phyloP scores from a whole-genome alignment of 2,797 vertebrate species.

The Anguilla anguilla region DNA sequence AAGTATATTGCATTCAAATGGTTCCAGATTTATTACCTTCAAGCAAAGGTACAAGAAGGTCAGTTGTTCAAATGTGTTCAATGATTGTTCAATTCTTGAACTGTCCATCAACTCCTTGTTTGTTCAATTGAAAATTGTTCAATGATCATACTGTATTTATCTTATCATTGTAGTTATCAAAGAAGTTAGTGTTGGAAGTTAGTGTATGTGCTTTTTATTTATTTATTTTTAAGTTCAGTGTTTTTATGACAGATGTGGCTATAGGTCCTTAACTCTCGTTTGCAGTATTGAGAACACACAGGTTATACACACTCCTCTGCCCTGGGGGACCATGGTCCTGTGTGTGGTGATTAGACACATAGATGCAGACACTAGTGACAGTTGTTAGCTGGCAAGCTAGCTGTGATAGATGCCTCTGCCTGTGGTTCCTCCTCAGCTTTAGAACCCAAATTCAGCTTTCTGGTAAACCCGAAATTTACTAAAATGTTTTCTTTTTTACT shows the following conservation, averaged over 20 bases:
- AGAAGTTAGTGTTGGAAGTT: conserved; percentile 33
- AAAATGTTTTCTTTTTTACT: too few relatives aligned
- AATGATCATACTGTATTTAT: conserved; percentile 35
- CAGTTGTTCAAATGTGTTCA: too few relatives aligned
- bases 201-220: not conserved
- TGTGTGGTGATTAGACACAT: not conserved
- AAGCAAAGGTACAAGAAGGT: not conserved
- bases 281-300: conserved; percentile 11
- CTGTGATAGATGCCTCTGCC: not conserved
- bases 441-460: not conserved
- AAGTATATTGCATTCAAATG: not conserved
- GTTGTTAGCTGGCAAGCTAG: not conserved
- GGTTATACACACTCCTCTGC: not conserved
- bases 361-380: too few relatives aligned
- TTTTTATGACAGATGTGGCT: conserved; percentile 37
- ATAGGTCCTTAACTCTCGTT: conserved; percentile 37
- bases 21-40: not conserved
- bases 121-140: not conserved
- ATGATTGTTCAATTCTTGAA: too few relatives aligned
- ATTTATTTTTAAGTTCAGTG: not conserved
- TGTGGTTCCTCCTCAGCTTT: not conserved
- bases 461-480: too few relatives aligned
- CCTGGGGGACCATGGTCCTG: not conserved
- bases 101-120: too few relatives aligned
- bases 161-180: not conserved